Evolutionary conservation across 2,797 vertebrate species (phyloP), one percentile per base, ranked within the genome.

Genomic region (Pseudocheirus occidentalis): DNA sequence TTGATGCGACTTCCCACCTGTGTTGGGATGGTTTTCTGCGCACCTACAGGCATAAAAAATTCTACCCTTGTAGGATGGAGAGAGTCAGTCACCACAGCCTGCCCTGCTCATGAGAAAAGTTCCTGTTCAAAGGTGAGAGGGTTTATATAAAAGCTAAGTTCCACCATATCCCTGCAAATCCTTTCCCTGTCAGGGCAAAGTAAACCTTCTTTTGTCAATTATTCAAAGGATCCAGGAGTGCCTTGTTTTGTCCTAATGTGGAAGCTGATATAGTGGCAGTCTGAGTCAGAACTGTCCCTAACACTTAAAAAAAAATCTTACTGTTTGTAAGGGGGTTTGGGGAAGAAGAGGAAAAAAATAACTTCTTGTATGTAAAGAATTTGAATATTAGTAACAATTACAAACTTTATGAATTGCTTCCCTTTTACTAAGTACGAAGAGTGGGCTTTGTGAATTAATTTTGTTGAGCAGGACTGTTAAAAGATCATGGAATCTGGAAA

Each of bases 401-500:
- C 66, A 97, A 66, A 81, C 96, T 92, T 97, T 97, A 5, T 94
- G 95, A 97, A 96, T 94, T 96, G 91, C 96, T 97, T 98, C 95
- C 92, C 58, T 98, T 98, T 95, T 94, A 73, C 93, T 55, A 93
- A 95, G 92, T 40, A 2, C 1, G 2, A 95, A 94, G 91, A 97
- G 97, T 97, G 10, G 57, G 34, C 95, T 97, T 29, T 96, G 89
- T 73, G 93, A 98, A 96, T 98, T 96, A 94, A 95, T 98, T 98
- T 94, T 98, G 92, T 96, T 95, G 95, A 98, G 94, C 96, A 97
- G 97, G 93, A 55, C 95, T 92, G 54, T 96, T 95, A 97, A 96
- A 97, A 97, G 92, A 97, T 98, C 96, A 98, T 97, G 97, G 94
- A 98, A 96, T 95, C 95, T 94, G 62, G 81, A 97, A 95, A 97